A percentile compares a stretch with the other conserved stretches of the same genome.
phyloP scores from a whole-genome alignment of 2,888 invertebrate species.

The Philereme transversata region DNA sequence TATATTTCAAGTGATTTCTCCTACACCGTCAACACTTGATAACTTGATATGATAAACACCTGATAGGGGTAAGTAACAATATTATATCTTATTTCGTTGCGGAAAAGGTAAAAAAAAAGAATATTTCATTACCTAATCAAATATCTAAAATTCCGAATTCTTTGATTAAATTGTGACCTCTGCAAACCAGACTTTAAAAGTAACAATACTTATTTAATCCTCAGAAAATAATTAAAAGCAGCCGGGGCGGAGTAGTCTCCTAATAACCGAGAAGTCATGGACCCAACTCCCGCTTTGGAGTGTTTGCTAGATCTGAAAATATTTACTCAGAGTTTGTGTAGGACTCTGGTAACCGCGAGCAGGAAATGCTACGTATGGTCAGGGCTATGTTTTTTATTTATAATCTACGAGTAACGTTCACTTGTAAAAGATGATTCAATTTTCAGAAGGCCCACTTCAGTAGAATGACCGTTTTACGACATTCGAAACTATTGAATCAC shows the following conservation, averaged over 20 bases:
- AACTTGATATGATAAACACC: too few species aligned
- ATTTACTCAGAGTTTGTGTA: conserved; percentile 4
- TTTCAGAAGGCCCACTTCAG: conserved; percentile 19
- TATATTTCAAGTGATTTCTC: too few species aligned
- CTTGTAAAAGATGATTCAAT: conserved; percentile 10
- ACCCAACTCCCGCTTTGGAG: conserved; percentile 9
- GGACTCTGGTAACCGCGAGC: conserved; percentile 4
- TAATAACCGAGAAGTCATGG: conserved; percentile 5
- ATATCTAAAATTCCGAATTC: too few species aligned
- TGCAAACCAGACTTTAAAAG: too few species aligned
- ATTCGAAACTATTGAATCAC: conserved; percentile 24
- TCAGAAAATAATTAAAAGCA: not conserved
- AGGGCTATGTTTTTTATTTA: conserved; percentile 3
- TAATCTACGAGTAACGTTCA: not conserved
- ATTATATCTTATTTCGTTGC: too few species aligned
- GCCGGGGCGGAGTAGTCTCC: not conserved
- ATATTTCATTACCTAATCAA: too few species aligned
- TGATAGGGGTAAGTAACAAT: too few species aligned
- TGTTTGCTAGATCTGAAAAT: conserved; percentile 8
- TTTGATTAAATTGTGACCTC: too few species aligned
- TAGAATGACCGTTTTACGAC: conserved; percentile 23
- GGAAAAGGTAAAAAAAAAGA: too few species aligned
- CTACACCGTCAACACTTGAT: too few species aligned
- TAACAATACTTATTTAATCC: too few species aligned
- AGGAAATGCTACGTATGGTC: conserved; percentile 7